A percentile compares a stretch with the other conserved stretches of the same genome.
These are phyloP conservation scores for Paramisgurnus dabryanus DNA, from an alignment of 2,113 vertebrate genomes.

Conservation along the genomic window DNA sequence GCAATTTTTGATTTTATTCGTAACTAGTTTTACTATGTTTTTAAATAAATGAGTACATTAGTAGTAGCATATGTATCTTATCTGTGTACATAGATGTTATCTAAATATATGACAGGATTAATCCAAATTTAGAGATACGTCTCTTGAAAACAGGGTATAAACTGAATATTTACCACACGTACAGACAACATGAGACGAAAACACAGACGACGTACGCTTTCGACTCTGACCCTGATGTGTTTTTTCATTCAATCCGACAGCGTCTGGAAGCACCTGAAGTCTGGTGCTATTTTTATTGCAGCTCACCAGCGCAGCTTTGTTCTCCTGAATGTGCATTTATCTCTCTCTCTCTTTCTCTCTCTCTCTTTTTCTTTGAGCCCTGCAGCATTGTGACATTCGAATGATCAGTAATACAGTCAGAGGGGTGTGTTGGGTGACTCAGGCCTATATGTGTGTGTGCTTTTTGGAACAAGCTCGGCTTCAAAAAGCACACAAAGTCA, in stretches of 20 bases:
- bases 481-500: conserved; percentile 14
- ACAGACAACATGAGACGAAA: not conserved
- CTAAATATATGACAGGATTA: too few species aligned
- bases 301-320: conserved; percentile 1
- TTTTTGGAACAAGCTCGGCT: not conserved
- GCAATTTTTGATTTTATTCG: too few species aligned
- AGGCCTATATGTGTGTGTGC: conserved; percentile 21
- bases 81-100: too few species aligned
- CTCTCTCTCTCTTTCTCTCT: conserved; percentile 12
- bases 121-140: too few species aligned
- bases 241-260: conserved; percentile 6
- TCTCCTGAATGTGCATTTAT: conserved; percentile 29
- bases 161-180: conserved; percentile 3
- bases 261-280: conserved; percentile 20
- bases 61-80: too few species aligned
- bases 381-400: conserved; percentile 31
- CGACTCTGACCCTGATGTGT: not conserved
- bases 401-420: conserved; percentile 40
- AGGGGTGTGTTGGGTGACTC: conserved; percentile 44
- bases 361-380: conserved; percentile 6
- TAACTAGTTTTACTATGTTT: too few species aligned
- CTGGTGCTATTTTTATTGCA: conserved; percentile 27
- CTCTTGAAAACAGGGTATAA: not conserved
- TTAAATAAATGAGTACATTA: too few species aligned
- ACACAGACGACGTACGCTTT: not conserved